Conservation (phyloP, 1,140 invertebrate species). For the Musca vetustissima region DNA sequence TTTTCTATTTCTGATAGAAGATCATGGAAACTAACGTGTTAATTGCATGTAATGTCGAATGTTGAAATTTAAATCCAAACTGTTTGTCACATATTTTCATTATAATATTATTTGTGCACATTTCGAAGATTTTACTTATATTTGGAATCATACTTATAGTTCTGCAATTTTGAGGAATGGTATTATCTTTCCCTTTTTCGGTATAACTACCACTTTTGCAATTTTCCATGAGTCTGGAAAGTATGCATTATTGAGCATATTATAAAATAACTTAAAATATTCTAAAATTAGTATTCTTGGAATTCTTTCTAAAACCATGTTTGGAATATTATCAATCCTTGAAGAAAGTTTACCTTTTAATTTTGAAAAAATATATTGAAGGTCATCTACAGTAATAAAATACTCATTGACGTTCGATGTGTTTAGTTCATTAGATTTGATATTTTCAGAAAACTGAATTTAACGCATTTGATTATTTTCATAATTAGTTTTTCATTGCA, state of each 20-base stretch:
- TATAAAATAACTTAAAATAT: constrained; percentile 11
- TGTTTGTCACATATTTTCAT: neutral
- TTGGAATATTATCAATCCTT: constrained; percentile 5
- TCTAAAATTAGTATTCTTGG: neutral
- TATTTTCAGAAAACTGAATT: neutral
- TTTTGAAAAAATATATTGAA: neutral
- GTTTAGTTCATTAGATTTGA: neutral
- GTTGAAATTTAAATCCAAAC: neutral
- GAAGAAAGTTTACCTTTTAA: constrained; percentile 8
- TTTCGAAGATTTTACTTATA: constrained; percentile 15
- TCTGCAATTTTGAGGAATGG: neutral
- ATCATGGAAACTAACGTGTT: too few species aligned
- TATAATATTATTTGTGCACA: neutral
- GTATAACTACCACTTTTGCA: neutral
- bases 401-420: neutral
- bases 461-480: neutral
- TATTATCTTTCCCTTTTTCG: neutral
- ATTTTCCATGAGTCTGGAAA: neutral
- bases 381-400: neutral
- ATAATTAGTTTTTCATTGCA: neutral
- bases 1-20: too few species aligned
- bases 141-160: constrained; percentile 9
- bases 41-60: neutral
- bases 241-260: constrained; percentile 14
- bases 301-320: constrained; percentile 5